Evolutionary conservation across 1,140 invertebrate species (phyloP), one percentile per base, ranked within the genome.

Genomic region (Tachypleus tridentatus): DNA sequence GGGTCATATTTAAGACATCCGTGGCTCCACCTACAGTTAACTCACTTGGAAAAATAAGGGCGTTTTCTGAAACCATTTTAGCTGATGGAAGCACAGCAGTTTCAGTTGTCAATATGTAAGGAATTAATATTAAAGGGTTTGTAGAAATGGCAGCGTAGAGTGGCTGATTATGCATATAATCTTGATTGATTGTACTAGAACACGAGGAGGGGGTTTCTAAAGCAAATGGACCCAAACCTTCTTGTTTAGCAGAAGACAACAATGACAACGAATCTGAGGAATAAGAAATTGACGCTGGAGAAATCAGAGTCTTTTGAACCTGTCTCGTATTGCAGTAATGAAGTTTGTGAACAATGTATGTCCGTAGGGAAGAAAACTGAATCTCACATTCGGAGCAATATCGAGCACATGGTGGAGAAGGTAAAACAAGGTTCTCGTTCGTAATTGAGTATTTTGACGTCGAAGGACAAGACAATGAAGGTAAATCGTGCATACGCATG

Each of bases 341-440:
- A 64, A 87, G 84, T 77, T 97, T 97, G 78, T 98, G 94, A n/a
- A 93, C 93, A 58, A 73, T 49, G 76, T 85, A 97, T 0, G 93
- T 97, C 76, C 93, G 93, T 49, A 89, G 79, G 0, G 91, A 93
- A 67, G 86, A 82, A 72, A 86, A 85, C 73, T 91, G 86, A 69
- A 98, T 97, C 78, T 97, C 93, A 80, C 94, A 98, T 74, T 97
- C 89, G 60, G 87, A 82, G 76, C 94, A 97, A 75, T 95, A 97
- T 65, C 91, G 77, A 29, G 29, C 29, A 29, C 29, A 29, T 29
- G 29, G 29, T 2, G 29, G 29, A 29, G 29, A 29, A 29, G 29
- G 29, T 29, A 29, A 29, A 29, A 29, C 29, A 29, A 29, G 29
- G 29, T 29, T 29, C 29, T 29, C 29, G 51, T 76, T 73, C 71